phyloP scores from a whole-genome alignment of 2,113 vertebrate species.

The Ia io region DNA sequence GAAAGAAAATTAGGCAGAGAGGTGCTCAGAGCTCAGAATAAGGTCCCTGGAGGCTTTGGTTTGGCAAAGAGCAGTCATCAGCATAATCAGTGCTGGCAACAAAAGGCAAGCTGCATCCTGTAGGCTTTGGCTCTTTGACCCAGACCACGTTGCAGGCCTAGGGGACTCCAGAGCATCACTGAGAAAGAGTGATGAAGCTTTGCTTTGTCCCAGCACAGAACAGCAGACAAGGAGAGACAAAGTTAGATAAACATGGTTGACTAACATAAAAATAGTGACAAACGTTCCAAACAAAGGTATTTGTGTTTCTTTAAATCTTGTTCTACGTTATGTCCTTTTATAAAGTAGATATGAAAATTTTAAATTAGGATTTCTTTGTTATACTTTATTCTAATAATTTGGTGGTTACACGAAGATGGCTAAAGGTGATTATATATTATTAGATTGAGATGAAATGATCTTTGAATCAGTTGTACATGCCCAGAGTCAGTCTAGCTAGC shows the following conservation, averaged over 20 bases:
- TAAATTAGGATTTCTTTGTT: background rate
- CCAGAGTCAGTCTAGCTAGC: background rate
- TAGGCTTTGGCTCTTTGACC: background rate
- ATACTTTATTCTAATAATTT: constrained; percentile 22
- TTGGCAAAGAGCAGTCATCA: background rate
- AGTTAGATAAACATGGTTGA: background rate
- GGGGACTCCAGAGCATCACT: background rate
- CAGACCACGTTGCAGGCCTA: background rate
- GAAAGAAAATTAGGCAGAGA: background rate
- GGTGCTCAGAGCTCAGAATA: background rate
- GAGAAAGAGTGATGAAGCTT: background rate
- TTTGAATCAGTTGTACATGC: background rate
- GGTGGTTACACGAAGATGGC: background rate
- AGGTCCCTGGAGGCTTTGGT: background rate
- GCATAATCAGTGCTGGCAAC: background rate
- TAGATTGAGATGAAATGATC: background rate
- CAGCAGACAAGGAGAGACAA: background rate
- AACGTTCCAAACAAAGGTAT: background rate
- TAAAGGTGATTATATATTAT: background rate
- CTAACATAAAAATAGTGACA: background rate
- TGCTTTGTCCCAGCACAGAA: background rate
- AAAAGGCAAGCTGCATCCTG: background rate
- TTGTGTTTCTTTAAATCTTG: constrained; percentile 5
- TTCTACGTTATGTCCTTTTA: background rate
- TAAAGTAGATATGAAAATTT: background rate